Conservation (phyloP, 2,797 vertebrate species). For the Lindbergichthys nudifrons region DNA sequence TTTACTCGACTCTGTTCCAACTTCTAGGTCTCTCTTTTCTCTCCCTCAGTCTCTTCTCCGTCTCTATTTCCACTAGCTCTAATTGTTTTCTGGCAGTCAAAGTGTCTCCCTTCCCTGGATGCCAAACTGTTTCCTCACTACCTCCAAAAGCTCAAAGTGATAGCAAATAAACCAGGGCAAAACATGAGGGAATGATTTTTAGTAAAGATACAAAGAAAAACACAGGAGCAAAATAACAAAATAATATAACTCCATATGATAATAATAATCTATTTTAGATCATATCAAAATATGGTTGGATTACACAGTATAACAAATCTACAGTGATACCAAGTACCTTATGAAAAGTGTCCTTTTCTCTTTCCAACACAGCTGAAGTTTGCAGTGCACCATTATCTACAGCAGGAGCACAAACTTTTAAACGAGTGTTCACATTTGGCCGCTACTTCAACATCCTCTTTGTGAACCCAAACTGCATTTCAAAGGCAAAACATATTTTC, state of each 20-base stretch:
- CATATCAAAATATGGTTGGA: background rate
- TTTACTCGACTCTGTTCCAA: slow-evolving; percentile 23
- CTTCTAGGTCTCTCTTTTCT: slow-evolving; percentile 28
- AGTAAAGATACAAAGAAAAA: too few relatives aligned
- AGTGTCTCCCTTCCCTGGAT: slow-evolving; percentile 5
- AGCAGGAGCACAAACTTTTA: slow-evolving; percentile 51
- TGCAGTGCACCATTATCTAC: slow-evolving; percentile 24
- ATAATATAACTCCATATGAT: background rate
- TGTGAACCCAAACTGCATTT: background rate
- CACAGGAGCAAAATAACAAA: too few relatives aligned
- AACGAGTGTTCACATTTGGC: background rate
- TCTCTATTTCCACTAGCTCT: slow-evolving; percentile 7
- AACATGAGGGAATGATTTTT: slow-evolving; percentile 2
- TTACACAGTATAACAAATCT: background rate
- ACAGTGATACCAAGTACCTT: background rate
- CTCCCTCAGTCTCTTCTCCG: slow-evolving; percentile 4
- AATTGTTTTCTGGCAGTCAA: slow-evolving; percentile 37
- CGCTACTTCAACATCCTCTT: background rate
- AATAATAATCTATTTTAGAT: too few relatives aligned
- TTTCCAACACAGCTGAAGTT: slow-evolving; percentile 22
- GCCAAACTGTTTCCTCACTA: slow-evolving; percentile 16
- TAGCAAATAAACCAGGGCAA: slow-evolving; percentile 2
- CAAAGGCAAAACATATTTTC: background rate
- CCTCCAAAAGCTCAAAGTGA: slow-evolving; percentile 21
- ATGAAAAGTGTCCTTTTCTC: background rate